Evolutionary conservation across 2,888 invertebrate species (phyloP).

Genomic region (Molanna angustata): DNA sequence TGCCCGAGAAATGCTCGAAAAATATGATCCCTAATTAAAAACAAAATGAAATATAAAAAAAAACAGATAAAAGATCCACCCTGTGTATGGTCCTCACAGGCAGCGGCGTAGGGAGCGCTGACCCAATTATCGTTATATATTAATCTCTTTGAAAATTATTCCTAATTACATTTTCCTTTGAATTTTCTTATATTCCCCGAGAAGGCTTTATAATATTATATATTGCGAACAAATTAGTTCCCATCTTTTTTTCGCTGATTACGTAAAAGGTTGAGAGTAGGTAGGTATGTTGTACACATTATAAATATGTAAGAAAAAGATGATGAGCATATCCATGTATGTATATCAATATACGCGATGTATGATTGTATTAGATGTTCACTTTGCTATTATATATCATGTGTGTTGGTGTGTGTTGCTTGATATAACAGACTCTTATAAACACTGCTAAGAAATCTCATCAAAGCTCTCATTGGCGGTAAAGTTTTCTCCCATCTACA

Average conservation of each 20-base stretch:
- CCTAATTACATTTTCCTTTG: constrained; percentile 27
- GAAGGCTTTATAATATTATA: constrained; percentile 20
- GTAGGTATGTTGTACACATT: too few species aligned
- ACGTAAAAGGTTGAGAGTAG: constrained; percentile 26
- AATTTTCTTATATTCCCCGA: constrained; percentile 15
- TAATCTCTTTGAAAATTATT: constrained; percentile 27
- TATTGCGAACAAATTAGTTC: constrained; percentile 24
- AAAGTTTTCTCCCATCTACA: constrained; percentile 14
- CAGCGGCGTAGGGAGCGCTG: constrained; percentile 24
- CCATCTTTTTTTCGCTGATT: constrained; percentile 23
- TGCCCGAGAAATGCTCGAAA: too few species aligned
- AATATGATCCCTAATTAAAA: too few species aligned
- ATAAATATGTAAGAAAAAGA: too few species aligned
- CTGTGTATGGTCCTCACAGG: too few species aligned
- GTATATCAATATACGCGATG: too few species aligned
- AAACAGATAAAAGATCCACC: too few species aligned
- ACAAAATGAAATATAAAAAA: too few species aligned
- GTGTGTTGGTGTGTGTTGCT: constrained; percentile 12
- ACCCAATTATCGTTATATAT: constrained; percentile 28
- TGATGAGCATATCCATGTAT: too few species aligned
- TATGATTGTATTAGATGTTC: too few species aligned
- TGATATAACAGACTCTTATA: constrained; percentile 32
- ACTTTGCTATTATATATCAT: constrained; percentile 5
- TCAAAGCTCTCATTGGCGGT: constrained; percentile 33
- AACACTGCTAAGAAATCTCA: constrained; percentile 33